phyloP scores from a whole-genome alignment of 2,888 invertebrate genomes.

The Pediacus dermestoides region DNA sequence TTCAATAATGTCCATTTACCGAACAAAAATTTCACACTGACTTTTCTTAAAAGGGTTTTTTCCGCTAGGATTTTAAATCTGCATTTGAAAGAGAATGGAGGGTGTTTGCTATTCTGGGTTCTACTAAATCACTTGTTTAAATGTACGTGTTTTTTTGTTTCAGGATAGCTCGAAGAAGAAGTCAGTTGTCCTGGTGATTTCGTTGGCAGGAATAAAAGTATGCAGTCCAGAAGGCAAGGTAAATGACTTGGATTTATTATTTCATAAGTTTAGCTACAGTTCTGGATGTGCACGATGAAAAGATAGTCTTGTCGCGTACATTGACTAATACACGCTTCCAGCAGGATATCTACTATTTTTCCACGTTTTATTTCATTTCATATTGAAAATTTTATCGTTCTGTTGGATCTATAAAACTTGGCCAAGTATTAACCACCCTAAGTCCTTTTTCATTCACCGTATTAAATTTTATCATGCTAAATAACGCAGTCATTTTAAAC shows the following conservation, averaged over 20 bases:
- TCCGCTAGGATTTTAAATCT: background rate
- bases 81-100: constrained; percentile 1
- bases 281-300: too few relatives aligned
- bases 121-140: background rate
- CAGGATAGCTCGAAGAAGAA: constrained; percentile 66
- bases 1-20: constrained; percentile 14
- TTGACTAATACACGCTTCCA: constrained; percentile 23
- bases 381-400: too few relatives aligned
- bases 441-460: too few relatives aligned
- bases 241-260: constrained; percentile 37
- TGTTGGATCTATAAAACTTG: too few relatives aligned
- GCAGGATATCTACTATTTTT: constrained; percentile 9
- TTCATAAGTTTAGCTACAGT: constrained; percentile 23
- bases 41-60: constrained; percentile 2
- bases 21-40: too few relatives aligned
- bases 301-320: constrained; percentile 13
- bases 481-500: too few relatives aligned
- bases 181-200: constrained; percentile 69
- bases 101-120: background rate
- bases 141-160: constrained; percentile 48
- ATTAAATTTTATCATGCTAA: too few relatives aligned
- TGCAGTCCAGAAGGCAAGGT: constrained; percentile 82
- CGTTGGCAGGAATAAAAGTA: constrained; percentile 76
- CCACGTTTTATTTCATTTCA: constrained; percentile 10
- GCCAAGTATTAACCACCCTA: too few relatives aligned